Evolutionary conservation across 2,113 vertebrate species (phyloP), one percentile per base, ranked within the genome.

Genomic region (Hippolais icterina): DNA sequence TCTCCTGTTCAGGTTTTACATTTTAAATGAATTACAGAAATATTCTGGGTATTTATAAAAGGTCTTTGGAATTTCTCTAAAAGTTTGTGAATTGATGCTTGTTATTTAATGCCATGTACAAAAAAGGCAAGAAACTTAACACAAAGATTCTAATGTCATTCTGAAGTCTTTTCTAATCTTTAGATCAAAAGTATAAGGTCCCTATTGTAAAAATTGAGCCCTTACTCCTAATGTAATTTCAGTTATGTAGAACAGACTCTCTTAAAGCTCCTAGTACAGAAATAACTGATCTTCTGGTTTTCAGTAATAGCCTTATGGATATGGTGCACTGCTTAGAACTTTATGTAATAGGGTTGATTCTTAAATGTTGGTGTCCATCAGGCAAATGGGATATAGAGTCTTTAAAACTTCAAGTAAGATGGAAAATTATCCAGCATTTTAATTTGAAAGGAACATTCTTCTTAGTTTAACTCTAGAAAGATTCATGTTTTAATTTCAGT

Each of bases 1-100:
- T 95, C 64, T 95, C 83, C 82, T 94, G 80, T 97, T 96, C 96
- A 97, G 97, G 96, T 96, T 97, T 96, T 87, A 87, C 70, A 13
- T 61, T 92, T 90, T 94, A 94, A 88, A 24, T 92, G 89, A 97
- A 94, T 91, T 94, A 95, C 90, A 90, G 96, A 96, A 94, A 91
- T 85, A 81, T 37, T 96, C 96, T 90, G 54, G n/a, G 72, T 96
- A 56, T 92, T 90, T 96, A 87, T 80, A 83, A 61, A 90, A 93
- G 91, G 64, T 90, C 83, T 83, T 96, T 81, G 83, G 90, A 93
- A 94, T 68, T 93, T 90, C 94, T 93, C 95, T 95, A 91, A 44
- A 87, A 65, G 65, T 94, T 94, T 94, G 57, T 95, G 87, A 95
- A 87, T 94, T 78, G 93, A 79, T 93, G 72, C 91, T 94, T 90